Conservation (phyloP, 2,797 vertebrate genomes). For the Chiloscyllium punctatum region DNA sequence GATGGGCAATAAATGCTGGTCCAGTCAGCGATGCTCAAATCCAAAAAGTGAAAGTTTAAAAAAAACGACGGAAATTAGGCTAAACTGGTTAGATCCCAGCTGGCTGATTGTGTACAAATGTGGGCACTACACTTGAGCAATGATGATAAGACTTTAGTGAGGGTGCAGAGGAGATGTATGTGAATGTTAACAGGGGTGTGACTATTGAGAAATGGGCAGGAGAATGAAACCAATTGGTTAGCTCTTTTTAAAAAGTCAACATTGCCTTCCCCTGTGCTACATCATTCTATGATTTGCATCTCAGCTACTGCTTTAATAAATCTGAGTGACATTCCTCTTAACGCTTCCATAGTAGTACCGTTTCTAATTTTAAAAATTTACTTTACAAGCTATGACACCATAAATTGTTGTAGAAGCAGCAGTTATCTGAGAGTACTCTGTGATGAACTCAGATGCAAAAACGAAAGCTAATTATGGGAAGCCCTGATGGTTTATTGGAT, state of each 20-base stretch:
- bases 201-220: neutral
- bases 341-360: neutral
- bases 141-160: too few relatives aligned
- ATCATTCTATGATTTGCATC: neutral
- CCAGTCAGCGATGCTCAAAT: too few relatives aligned
- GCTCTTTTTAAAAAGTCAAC: neutral
- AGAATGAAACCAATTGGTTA: neutral
- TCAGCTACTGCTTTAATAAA: neutral
- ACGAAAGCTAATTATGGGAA: neutral
- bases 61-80: too few relatives aligned
- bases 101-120: too few relatives aligned
- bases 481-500: neutral
- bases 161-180: neutral
- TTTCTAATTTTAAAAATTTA: neutral
- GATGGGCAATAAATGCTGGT: too few relatives aligned
- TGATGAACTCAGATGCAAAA: neutral
- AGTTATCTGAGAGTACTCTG: neutral
- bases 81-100: too few relatives aligned
- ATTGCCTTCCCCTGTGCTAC: neutral
- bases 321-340: neutral
- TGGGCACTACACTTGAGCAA: too few relatives aligned
- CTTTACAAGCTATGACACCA: neutral
- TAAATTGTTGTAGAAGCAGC: neutral
- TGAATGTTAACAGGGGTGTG: neutral
- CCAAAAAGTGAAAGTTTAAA: too few relatives aligned